Evolutionary conservation across 2,113 vertebrate species (phyloP).

Genomic region (Hymenochirus boettgeri): DNA sequence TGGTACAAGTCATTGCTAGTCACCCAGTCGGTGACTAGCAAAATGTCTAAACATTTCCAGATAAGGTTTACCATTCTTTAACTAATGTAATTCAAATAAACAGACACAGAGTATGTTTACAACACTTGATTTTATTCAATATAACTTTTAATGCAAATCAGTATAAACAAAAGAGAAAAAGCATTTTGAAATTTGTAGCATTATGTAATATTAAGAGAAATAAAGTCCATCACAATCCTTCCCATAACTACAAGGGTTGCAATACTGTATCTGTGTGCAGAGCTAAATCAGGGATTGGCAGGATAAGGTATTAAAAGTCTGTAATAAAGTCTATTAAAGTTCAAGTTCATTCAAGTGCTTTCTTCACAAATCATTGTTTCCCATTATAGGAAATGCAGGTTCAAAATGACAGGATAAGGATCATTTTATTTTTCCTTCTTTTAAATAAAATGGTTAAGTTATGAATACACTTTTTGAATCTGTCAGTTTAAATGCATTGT

Average conservation of each 20-base stretch:
- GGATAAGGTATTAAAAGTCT: not conserved
- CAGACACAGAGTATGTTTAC: conserved; percentile 26
- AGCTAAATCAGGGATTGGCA: not conserved
- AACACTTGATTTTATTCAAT: conserved; percentile 38
- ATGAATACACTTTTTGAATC: too few species aligned
- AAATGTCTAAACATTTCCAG: too few species aligned
- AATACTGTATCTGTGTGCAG: conserved; percentile 13
- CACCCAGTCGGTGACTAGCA: too few species aligned
- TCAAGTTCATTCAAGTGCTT: conserved; percentile 9
- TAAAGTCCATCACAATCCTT: conserved; percentile 8
- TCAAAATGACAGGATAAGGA: not conserved
- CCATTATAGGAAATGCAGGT: not conserved
- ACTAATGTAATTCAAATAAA: too few species aligned
- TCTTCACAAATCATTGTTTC: not conserved
- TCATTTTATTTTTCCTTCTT: too few species aligned
- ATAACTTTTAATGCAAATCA: conserved; percentile 18
- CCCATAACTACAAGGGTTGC: conserved; percentile 1
- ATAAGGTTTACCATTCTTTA: too few species aligned
- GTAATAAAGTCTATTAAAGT: not conserved
- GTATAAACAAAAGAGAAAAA: conserved; percentile 28
- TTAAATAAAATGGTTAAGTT: too few species aligned
- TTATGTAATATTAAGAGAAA: conserved; percentile 14
- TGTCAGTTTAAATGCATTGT: too few species aligned
- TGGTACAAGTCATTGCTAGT: too few species aligned
- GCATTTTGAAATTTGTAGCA: conserved; percentile 5